These are phyloP conservation scores for Heliconius hewitsoni DNA, from an alignment of 1,140 invertebrate genomes.

Conservation along the genomic window DNA sequence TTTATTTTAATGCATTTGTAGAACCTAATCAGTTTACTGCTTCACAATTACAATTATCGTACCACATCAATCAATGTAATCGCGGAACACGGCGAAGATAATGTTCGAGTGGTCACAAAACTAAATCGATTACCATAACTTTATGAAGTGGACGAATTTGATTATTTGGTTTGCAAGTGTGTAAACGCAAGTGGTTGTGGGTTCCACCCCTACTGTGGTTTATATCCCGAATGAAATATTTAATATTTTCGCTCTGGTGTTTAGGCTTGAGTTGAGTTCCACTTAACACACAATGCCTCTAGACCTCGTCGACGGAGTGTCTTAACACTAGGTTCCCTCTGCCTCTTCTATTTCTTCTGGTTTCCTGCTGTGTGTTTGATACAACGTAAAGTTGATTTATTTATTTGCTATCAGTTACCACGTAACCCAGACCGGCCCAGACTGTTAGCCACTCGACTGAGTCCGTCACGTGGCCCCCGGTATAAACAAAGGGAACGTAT, in stretches of 20 bases:
- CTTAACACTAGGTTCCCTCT: too few relatives aligned
- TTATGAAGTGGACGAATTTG: slow-evolving; percentile 33
- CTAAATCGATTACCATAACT: slow-evolving; percentile 33
- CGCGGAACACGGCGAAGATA: slow-evolving; percentile 26
- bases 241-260: too few relatives aligned
- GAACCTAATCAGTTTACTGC: neutral
- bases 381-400: too few relatives aligned
- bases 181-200: too few relatives aligned
- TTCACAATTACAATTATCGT: slow-evolving; percentile 19
- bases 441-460: slow-evolving; percentile 26
- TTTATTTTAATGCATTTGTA: neutral
- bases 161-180: slow-evolving; percentile 26
- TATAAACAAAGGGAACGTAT: slow-evolving; percentile 56
- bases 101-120: slow-evolving; percentile 34
- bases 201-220: too few relatives aligned
- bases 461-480: slow-evolving; percentile 23
- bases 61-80: slow-evolving; percentile 30
- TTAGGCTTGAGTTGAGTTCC: too few relatives aligned
- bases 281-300: too few relatives aligned
- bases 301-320: too few relatives aligned
- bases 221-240: too few relatives aligned
- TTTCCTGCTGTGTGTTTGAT: too few relatives aligned
- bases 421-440: slow-evolving; percentile 22
- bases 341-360: too few relatives aligned
- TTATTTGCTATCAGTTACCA: slow-evolving; percentile 16